A percentile compares a stretch with the other conserved stretches of the same genome.
These are phyloP conservation scores for Acinonyx jubatus DNA, from an alignment of 2,113 vertebrate genomes.

Conservation along the genomic window DNA sequence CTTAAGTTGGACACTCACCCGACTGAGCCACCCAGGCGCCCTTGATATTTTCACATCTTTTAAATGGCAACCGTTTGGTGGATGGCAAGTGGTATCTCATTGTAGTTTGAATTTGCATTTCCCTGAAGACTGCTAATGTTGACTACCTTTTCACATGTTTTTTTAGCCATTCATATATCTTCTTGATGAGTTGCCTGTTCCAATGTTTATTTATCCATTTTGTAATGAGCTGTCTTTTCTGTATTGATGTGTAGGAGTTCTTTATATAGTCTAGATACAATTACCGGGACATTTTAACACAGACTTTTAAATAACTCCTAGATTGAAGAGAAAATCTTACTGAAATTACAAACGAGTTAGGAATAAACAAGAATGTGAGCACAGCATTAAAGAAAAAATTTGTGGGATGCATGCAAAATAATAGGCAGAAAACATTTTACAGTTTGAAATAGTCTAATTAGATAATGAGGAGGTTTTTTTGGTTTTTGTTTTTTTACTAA, in stretches of 20 bases:
- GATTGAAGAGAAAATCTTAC: background rate
- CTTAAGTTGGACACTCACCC: too few relatives aligned
- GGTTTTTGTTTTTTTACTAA: background rate
- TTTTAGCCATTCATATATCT: background rate
- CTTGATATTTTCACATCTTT: background rate
- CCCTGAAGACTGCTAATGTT: background rate
- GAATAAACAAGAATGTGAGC: background rate
- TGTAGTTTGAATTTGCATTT: constrained; percentile 9
- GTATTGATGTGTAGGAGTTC: background rate
- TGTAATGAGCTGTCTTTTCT: background rate
- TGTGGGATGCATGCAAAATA: background rate
- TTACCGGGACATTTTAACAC: constrained; percentile 23
- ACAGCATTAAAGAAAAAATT: background rate
- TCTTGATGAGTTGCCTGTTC: background rate
- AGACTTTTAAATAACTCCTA: background rate
- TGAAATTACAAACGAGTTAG: background rate
- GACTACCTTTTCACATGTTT: background rate
- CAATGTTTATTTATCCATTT: constrained; percentile 3
- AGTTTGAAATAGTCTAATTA: background rate
- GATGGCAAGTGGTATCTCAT: background rate
- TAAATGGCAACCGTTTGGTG: background rate
- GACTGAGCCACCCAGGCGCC: too few relatives aligned
- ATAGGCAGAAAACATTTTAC: background rate
- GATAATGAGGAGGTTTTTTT: background rate
- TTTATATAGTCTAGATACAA: background rate